Percentiles rank a stretch among this genome's conserved stretches.
Evolutionary conservation across 2,888 invertebrate genomes (phyloP).

Genomic region (Andrena haemorrhoa): DNA sequence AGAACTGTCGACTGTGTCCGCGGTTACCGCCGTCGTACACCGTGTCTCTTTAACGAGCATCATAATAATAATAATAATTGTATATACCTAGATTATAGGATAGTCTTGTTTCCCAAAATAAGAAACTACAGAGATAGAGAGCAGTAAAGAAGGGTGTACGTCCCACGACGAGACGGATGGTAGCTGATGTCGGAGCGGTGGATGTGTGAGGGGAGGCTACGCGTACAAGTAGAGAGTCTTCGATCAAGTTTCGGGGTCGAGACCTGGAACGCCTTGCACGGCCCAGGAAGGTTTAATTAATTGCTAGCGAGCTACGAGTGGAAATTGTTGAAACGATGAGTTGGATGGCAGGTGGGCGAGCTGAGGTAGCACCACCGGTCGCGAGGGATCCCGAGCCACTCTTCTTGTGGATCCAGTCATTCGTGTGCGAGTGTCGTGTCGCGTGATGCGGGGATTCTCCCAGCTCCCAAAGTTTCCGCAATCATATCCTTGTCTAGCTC

Average conservation of each 20-base stretch:
- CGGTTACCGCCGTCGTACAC: slow-evolving; percentile 14
- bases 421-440: slow-evolving; percentile 17
- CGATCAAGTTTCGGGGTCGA: too few species aligned
- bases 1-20: slow-evolving; percentile 54
- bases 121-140: background rate
- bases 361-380: background rate
- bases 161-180: background rate
- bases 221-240: too few species aligned
- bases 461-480: slow-evolving; percentile 39
- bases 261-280: background rate
- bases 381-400: background rate
- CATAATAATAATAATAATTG: slow-evolving; percentile 72
- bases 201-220: too few species aligned
- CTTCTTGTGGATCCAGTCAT: background rate
- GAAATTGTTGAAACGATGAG: background rate
- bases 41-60: slow-evolving; percentile 58
- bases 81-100: slow-evolving; percentile 70
- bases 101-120: slow-evolving; percentile 61
- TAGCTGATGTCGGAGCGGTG: background rate
- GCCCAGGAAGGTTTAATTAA: background rate
- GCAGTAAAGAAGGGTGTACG: slow-evolving; percentile 3
- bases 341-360: background rate
- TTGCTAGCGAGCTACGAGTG: slow-evolving; percentile 24
- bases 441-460: slow-evolving; percentile 44
- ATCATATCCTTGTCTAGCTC: slow-evolving; percentile 52